Base-by-base conservation (phyloP, 2,797 vertebrate genomes). In the Holocentrus rufus region DNA sequence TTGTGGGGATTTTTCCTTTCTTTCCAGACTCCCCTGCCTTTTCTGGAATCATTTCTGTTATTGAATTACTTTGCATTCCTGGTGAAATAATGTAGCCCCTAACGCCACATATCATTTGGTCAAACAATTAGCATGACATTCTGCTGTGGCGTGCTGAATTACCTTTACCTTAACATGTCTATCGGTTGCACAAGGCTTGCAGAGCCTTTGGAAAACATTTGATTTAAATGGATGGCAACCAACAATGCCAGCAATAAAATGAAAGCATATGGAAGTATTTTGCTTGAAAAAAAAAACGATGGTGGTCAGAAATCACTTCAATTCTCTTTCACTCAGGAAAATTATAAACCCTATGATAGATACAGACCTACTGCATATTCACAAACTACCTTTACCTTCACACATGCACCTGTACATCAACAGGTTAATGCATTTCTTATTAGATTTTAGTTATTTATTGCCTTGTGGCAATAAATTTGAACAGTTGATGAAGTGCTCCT, bases 1-100 rank as follows among this genome's bases (percentile, higher is more conserved):
- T 90, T 82, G 88, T 90, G 89, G 90, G 89, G 91, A 91, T 90
- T 93, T 90, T 93, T 91, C 88, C 90, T 92, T 87, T 90, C 78
- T 89, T 89, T 91, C 86, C 89, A 85, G 83, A 64, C 85, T 83
- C 74, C 80, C 79, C 79, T 72, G 46, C 76, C 72, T 86, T 85
- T 89, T 85, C 80, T 84, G 82, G 77, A 77, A 85, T 77, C 81
- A 67, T 88, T 81, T 87, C 73, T 85, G 69, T 87, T 81, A 66
- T 79, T 84, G 60, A 85, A 75, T 79, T 73, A 74, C 82, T 84
- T 80, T 80, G 69, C 77, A 87, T 87, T 90, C 84, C 80, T 62
- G 50, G 49, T 68, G 80, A 85, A 87, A 80, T 81, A 88, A 84
- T 69, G 57, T 67, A 62, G 50, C 72, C 82, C 55, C 74, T 70